Percentiles rank a stretch among this genome's conserved stretches.
Conservation (phyloP, 2,113 vertebrate genomes). For the Pogonocichla stellata region DNA sequence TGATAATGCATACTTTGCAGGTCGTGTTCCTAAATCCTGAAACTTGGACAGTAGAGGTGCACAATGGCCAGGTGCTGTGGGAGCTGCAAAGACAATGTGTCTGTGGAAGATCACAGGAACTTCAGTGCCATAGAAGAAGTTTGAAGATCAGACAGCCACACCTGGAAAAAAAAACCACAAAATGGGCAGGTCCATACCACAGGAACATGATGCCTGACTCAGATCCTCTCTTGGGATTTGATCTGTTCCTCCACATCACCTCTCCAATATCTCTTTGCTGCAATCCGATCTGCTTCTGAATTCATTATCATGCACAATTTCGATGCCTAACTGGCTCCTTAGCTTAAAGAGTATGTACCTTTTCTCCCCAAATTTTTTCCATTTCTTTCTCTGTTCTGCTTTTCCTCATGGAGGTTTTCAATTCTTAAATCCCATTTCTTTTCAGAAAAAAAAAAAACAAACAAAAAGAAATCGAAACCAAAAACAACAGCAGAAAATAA, state of each 20-base stretch:
- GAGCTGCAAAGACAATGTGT: not conserved
- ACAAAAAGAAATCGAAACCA: not conserved
- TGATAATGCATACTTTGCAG: not conserved
- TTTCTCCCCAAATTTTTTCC: not conserved
- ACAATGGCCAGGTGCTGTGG: rapidly evolving
- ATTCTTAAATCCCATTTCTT: not conserved
- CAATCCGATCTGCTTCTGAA: not conserved
- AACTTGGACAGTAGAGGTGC: not conserved
- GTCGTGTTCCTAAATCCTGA: not conserved
- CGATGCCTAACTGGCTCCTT: not conserved
- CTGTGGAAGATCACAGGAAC: not conserved
- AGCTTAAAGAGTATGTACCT: not conserved
- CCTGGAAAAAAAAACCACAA: not conserved
- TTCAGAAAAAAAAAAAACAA: not conserved
- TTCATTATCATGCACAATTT: not conserved
- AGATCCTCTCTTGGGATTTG: not conserved
- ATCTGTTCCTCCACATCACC: not conserved
- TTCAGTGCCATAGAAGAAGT: not conserved
- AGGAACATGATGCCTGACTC: not conserved
- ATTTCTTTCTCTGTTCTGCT: not conserved
- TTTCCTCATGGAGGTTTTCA: not conserved
- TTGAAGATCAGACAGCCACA: not conserved
- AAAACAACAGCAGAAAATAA: not conserved
- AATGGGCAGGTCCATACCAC: too few species aligned
- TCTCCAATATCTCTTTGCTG: not conserved